phyloP scores from a whole-genome alignment of 2,113 vertebrate genomes.

The Hemichromis elongatus region DNA sequence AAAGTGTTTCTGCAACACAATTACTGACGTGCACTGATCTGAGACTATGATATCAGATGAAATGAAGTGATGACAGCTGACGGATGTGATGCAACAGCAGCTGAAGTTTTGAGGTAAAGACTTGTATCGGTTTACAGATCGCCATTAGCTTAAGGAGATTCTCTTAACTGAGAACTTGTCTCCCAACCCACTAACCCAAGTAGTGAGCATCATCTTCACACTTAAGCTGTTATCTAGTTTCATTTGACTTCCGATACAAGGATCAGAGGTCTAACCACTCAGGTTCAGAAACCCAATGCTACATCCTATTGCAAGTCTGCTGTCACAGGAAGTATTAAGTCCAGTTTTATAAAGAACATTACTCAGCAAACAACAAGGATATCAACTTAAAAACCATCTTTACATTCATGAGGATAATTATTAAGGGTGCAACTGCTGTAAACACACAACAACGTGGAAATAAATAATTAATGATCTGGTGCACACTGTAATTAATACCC shows the following conservation, averaged over 20 bases:
- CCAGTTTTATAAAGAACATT: not conserved
- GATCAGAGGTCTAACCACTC: not conserved
- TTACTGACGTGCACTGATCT: conserved; percentile 28
- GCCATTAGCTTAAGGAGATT: conserved; percentile 14
- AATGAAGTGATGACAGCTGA: conserved; percentile 36
- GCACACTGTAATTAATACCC: conserved; percentile 10
- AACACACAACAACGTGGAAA: not conserved
- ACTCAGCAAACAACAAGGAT: not conserved
- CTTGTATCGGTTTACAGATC: conserved; percentile 25
- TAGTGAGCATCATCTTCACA: conserved; percentile 11
- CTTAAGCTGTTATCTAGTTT: conserved; percentile 35
- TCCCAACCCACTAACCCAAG: not conserved
- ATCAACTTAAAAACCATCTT: not conserved
- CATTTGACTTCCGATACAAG: not conserved
- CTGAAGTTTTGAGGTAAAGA: conserved; percentile 7
- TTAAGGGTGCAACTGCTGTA: not conserved
- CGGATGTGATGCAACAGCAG: conserved; percentile 16
- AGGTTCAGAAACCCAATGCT: not conserved
- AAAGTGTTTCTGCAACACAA: not conserved
- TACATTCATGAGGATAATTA: not conserved
- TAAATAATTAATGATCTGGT: not conserved
- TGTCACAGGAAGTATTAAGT: not conserved
- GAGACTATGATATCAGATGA: not conserved
- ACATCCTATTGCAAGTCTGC: not conserved
- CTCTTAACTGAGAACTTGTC: not conserved